Conservation (phyloP, 1,140 invertebrate species). For the Atopsyche davidsoni region DNA sequence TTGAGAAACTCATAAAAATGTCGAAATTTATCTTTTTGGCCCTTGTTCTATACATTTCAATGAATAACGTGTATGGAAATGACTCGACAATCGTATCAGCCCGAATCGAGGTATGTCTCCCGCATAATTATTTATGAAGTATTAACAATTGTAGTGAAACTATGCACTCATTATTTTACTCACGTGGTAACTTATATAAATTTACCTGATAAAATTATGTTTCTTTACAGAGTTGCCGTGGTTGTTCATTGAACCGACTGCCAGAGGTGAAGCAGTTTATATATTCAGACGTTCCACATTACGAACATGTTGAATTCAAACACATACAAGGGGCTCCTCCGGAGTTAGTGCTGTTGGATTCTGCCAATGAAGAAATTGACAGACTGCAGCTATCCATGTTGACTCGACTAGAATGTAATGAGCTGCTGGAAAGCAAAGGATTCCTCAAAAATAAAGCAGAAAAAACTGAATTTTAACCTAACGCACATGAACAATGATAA, state of each 20-base stretch:
- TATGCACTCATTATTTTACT: neutral
- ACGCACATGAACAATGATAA: no score
- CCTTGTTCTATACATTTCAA: neutral
- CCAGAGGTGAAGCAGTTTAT: constrained; percentile 71
- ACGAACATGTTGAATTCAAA: constrained; percentile 59
- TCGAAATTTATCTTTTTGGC: neutral
- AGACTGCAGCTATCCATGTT: constrained; percentile 53
- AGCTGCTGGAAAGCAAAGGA: constrained; percentile 55
- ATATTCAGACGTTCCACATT: constrained; percentile 65
- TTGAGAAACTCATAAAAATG: neutral
- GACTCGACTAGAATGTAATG: constrained; percentile 61
- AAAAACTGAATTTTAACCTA: constrained; percentile 14
- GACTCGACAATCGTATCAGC: constrained; percentile 14
- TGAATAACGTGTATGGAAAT: constrained; percentile 8
- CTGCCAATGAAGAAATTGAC: constrained; percentile 57
- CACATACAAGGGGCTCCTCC: constrained; percentile 63
- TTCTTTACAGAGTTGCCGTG: constrained; percentile 65
- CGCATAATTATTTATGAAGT: neutral
- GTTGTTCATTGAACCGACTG: constrained; percentile 66
- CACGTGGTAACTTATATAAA: neutral
- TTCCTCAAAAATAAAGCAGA: constrained; percentile 38
- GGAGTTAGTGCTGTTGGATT: constrained; percentile 58
- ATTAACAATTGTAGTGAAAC: neutral
- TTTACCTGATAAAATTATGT: neutral
- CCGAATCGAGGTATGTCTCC: constrained; percentile 15